Evolutionary conservation across 2,888 invertebrate genomes (phyloP), one percentile per base, ranked within the genome.

Genomic region (Chymomyza amoena): DNA sequence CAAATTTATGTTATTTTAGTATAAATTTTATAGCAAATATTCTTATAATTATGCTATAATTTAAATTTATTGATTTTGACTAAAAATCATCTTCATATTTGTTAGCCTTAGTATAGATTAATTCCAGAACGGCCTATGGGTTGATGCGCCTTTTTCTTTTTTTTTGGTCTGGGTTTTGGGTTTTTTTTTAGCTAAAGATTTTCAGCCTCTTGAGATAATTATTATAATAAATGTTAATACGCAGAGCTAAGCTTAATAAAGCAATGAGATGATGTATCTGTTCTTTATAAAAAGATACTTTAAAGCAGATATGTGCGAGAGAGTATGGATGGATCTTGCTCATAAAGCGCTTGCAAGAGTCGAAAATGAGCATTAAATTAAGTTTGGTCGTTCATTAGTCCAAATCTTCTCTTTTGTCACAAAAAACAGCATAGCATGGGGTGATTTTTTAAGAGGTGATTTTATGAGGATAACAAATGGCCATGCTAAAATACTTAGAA

Each of bases 1-100:
- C 79, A 81, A 87, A 88, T 88, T 78, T 79, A 74, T 88, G 75
- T 87, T 82, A 88, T 87, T 84, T 79, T 61, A 62, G 39, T 69
- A 74, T 67, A 68, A 61, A 74, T 75, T 75, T 69, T 69, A 70
- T 71, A 54, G 70, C 69, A 75, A 74, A 76, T 74, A 66, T 56
- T 66, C 60, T 51, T 59, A 66, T 72, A 76, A 78, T 78, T 80
- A 70, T 75, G 60, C 66, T 68, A 73, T 61, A 79, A 75, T 76
- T 79, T 75, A 18, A 50, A 63, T 77, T 76, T 77, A 79, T 78
- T 79, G 77, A 79, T 70, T 71, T 65, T 18, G 76, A 70, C 72
- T 45, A 45, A 10, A 45, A 45, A 7, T 45, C 39, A 32, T 32
- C 6, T 9, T 7, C 7, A 32, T 32, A 32, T 32, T 9, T 6